Evolutionary conservation across 2,113 vertebrate genomes (phyloP), one percentile per base, ranked within the genome.

Genomic region (Paratilapia polleni): DNA sequence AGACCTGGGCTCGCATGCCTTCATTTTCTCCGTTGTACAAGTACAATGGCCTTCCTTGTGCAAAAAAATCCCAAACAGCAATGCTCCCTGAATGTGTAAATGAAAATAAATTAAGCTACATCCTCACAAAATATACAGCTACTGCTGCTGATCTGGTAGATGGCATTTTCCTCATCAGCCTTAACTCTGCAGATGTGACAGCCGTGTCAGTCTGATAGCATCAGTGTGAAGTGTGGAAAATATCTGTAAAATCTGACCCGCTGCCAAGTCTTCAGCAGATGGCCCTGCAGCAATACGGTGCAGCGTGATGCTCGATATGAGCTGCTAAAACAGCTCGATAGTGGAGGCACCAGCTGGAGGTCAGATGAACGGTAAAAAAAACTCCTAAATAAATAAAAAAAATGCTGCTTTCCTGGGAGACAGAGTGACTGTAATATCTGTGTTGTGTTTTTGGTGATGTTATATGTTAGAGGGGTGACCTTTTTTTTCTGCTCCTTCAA

Each of bases 211-310:
- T 87, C 68, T 86, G 87, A 88, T 86, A 87, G 85, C 77, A 63
- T 86, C 74, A 62, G 83, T n/a, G 26, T 64, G 76, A 84, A 82
- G 91, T 73, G 2, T 68, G 52, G 74, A 78, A 52, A 76, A 88
- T 88, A 89, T 86, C 85, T 83, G 80, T 85, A 82, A 54, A 86
- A 87, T 85, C 9, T 86, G 88, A 92, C 82, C 85, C 68, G 36
- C 56, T 81, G 92, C 91, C 91, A 92, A 87, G 58, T 88, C 78
- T 62, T 90, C 49, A 89, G 78, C 92, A 91, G 90, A 93, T 91
- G 89, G 88, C 77, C 88, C 77, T 38, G 82, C 56, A 84, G 91
- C 80, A 83, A 84, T 79, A 77, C 19, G 38, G 56, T 10, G 78
- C 19, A 17, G 86, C 57, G 66, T 24, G 52, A 80, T 74, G 81